Evolutionary conservation across 1,140 invertebrate genomes (phyloP).

Genomic region (Scaptodrosophila lebanonensis): DNA sequence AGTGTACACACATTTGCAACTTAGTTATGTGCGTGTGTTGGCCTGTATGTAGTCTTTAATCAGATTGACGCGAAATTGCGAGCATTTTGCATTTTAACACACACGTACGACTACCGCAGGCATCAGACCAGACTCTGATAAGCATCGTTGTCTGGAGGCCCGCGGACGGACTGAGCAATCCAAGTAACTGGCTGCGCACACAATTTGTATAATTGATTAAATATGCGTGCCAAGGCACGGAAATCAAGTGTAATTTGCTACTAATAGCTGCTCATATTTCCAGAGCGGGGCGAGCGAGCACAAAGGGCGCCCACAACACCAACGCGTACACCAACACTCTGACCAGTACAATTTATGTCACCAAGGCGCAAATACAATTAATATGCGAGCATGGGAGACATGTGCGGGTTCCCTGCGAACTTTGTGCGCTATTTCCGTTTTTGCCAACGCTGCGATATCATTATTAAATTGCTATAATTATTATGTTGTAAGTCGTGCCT

Average conservation of each 20-base stretch:
- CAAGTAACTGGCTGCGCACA: constrained; percentile 21
- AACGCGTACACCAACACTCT: neutral
- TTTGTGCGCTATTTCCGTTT: constrained; percentile 6
- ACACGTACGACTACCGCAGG: neutral
- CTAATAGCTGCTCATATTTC: neutral
- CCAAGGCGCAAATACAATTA: constrained; percentile 12
- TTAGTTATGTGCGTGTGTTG: constrained; percentile 23
- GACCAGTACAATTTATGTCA: neutral
- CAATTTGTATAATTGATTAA: constrained; percentile 73
- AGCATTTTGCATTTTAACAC: constrained; percentile 10
- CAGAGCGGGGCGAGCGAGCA: too few species aligned
- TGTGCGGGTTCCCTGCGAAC: constrained; percentile 12
- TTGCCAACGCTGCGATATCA: constrained; percentile 17
- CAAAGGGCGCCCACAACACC: neutral
- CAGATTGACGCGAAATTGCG: constrained; percentile 47
- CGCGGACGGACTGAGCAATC: too few species aligned
- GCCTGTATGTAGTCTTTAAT: constrained; percentile 61
- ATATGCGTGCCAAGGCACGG: constrained; percentile 45
- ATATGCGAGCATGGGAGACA: constrained; percentile 11
- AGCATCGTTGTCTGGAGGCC: too few species aligned
- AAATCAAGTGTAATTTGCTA: constrained; percentile 50
- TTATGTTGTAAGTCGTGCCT: constrained; percentile 22
- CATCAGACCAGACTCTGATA: neutral
- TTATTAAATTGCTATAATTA: constrained; percentile 52
- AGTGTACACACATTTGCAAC: constrained; percentile 44